phyloP scores from a whole-genome alignment of 1,140 invertebrate genomes.

The Drosophila suzukii region DNA sequence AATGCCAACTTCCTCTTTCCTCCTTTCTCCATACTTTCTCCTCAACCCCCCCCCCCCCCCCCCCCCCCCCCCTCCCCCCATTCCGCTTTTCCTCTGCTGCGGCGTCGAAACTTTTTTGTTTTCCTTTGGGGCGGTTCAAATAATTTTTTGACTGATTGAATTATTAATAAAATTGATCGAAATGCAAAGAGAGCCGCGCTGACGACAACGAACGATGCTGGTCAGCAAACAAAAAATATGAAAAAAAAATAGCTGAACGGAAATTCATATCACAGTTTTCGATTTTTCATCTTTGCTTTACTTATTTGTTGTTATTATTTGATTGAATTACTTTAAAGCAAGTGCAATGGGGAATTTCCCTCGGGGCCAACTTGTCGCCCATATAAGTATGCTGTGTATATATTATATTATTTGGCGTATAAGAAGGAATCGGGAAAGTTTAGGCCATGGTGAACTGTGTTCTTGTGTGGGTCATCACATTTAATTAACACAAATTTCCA shows the following conservation, averaged over 20 bases:
- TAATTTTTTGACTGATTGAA: conserved; percentile 84
- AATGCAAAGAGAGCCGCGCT: conserved; percentile 71
- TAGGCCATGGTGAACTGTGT: not conserved
- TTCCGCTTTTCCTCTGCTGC: not conserved
- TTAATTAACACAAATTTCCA: conserved; percentile 77
- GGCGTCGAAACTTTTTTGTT: conserved; percentile 73
- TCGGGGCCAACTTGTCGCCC: not conserved
- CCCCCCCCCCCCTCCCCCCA: not conserved
- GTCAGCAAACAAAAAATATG: conserved; percentile 62
- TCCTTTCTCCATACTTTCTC: not conserved
- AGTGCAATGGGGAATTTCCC: conserved; percentile 6
- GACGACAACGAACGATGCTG: conserved; percentile 43
- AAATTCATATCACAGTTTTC: conserved; percentile 38
- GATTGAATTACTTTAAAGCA: conserved; percentile 49
- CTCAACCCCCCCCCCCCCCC: not conserved
- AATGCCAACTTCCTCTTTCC: conserved; percentile 16
- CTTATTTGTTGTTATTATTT: conserved; percentile 49
- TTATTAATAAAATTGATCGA: conserved; percentile 84
- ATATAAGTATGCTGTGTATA: conserved; percentile 18
- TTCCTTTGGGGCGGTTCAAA: conserved; percentile 82
- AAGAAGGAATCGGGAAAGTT: not conserved
- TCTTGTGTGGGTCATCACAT: conserved; percentile 57
- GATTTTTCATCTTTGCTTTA: conserved; percentile 4
- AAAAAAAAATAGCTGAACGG: conserved; percentile 23
- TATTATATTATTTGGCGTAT: not conserved